A percentile compares a stretch with the other conserved stretches of the same genome.
These are phyloP conservation scores for Pammene fasciana DNA, from an alignment of 2,888 invertebrate species.

Conservation along the genomic window DNA sequence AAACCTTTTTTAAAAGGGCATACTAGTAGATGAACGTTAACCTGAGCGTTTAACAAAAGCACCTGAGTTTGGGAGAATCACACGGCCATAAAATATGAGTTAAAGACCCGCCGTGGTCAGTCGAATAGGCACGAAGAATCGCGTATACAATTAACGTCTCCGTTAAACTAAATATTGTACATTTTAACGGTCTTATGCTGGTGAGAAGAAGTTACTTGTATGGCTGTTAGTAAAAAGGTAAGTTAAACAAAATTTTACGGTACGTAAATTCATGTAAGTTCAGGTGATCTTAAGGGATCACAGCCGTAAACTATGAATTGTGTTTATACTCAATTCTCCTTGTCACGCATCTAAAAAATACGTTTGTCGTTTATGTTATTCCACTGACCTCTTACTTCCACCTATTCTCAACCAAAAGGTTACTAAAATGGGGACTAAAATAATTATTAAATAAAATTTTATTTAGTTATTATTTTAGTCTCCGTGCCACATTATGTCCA, in stretches of 20 bases:
- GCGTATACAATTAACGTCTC: conserved; percentile 18
- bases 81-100: conserved; percentile 65
- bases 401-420: not conserved
- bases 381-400: too few species aligned
- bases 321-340: too few species aligned
- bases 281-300: too few species aligned
- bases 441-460: too few species aligned
- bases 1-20: conserved; percentile 29
- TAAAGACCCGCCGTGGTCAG: conserved; percentile 47
- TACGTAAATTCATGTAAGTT: too few species aligned
- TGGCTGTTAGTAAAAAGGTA: not conserved
- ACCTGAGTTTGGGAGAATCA: conserved; percentile 61
- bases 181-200: not conserved
- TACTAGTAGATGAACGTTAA: conserved; percentile 51
- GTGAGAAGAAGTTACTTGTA: not conserved
- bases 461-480: not conserved
- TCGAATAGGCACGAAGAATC: conserved; percentile 22
- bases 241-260: too few species aligned
- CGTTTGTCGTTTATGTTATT: too few species aligned
- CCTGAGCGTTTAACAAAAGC: conserved; percentile 52
- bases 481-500: conserved; percentile 12
- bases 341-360: too few species aligned
- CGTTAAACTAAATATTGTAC: conserved; percentile 21
- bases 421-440: too few species aligned
- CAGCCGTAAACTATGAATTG: too few species aligned